Evolutionary conservation across 2,113 vertebrate species (phyloP).

Genomic region (Gopherus evgoodei): DNA sequence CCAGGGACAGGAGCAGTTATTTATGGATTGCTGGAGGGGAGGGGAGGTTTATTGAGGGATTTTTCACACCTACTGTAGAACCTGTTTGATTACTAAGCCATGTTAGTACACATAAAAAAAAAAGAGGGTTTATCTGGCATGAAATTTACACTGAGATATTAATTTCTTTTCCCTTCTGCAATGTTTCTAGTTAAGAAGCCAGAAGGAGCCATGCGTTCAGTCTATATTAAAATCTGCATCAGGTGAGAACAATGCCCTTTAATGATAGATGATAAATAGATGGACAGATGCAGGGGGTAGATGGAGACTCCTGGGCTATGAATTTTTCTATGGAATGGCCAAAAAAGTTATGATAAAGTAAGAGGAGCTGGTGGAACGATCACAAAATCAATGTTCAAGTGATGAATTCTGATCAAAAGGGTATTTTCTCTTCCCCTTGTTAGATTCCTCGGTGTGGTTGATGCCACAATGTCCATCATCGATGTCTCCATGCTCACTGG

Average conservation of each 20-base stretch:
- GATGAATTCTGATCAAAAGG: no score
- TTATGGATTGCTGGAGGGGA: not conserved
- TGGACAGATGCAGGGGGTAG: not conserved
- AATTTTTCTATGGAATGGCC: no score
- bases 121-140: not conserved
- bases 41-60: not conserved
- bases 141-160: not conserved
- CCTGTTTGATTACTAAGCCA: not conserved
- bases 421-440: not conserved
- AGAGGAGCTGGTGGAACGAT: not conserved
- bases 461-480: conserved; percentile 74
- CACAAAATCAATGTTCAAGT: not conserved
- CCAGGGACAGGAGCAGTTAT: not conserved
- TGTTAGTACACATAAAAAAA: not conserved
- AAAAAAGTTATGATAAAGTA: not conserved
- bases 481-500: conserved; percentile 79
- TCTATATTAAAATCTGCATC: conserved; percentile 59
- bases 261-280: not conserved
- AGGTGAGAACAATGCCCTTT: conserved; percentile 21
- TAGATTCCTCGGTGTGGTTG: conserved; percentile 59
- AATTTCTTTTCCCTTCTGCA: not conserved
- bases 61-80: not conserved
- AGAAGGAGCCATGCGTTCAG: not conserved
- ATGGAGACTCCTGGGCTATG: not conserved
- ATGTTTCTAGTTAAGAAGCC: conserved; percentile 57